These are phyloP conservation scores for Agrilus biguttatus DNA, from an alignment of 2,888 invertebrate species.

Conservation along the genomic window DNA sequence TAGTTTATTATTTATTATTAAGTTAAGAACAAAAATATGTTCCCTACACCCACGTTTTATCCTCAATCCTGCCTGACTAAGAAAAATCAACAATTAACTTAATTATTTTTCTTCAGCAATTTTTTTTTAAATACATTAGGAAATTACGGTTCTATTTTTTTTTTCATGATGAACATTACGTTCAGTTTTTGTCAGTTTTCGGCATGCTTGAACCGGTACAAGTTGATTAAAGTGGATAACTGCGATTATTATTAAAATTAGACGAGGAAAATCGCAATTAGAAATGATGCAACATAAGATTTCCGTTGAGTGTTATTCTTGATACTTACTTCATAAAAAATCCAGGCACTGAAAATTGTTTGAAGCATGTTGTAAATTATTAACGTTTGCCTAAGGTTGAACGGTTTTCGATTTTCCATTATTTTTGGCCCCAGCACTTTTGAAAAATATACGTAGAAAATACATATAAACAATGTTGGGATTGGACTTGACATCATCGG, in stretches of 20 bases:
- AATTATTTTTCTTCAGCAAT: too few species aligned
- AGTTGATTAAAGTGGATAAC: background rate
- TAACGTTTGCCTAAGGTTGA: slow-evolving; percentile 65
- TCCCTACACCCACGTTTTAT: too few species aligned
- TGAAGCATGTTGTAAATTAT: slow-evolving; percentile 81
- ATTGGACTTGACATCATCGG: slow-evolving; percentile 88
- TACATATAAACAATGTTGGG: slow-evolving; percentile 78
- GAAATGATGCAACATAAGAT: background rate
- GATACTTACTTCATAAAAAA: slow-evolving; percentile 59
- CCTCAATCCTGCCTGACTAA: too few species aligned
- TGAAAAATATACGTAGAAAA: slow-evolving; percentile 78
- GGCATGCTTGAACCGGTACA: background rate
- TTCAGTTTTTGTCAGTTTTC: too few species aligned
- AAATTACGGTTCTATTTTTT: too few species aligned
- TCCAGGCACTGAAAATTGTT: slow-evolving; percentile 82
- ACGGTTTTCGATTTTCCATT: slow-evolving; percentile 84
- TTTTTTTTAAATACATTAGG: too few species aligned
- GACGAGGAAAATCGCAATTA: background rate
- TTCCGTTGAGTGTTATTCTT: too few species aligned
- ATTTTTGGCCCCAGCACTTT: slow-evolving; percentile 68
- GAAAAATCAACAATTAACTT: too few species aligned
- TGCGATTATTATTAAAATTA: slow-evolving; percentile 1
- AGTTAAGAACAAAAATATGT: too few species aligned
- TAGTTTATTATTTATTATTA: too few species aligned
- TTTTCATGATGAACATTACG: too few species aligned